Percentiles rank a stretch among this genome's conserved stretches.
phyloP scores from a whole-genome alignment of 2,888 invertebrate species.

The Mamestra brassicae region DNA sequence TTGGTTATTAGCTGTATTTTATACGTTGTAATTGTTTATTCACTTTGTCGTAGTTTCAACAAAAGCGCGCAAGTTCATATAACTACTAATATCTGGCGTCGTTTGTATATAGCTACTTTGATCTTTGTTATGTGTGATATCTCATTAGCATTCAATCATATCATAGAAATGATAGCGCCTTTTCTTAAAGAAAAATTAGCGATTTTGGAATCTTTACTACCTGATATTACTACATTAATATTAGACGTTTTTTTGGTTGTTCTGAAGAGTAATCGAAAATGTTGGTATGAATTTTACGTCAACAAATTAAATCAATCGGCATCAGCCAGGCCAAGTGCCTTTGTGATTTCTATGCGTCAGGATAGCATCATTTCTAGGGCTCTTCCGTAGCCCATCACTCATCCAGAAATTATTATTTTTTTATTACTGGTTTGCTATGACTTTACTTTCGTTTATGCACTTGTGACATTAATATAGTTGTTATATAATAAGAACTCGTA shows the following conservation, averaged over 20 bases:
- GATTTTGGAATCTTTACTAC: background rate
- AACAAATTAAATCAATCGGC: background rate
- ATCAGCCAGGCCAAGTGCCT: background rate
- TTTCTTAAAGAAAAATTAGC: background rate
- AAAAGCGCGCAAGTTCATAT: background rate
- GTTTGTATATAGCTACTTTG: slow-evolving; percentile 1
- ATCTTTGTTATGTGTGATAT: background rate
- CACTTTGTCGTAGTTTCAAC: background rate
- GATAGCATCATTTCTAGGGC: background rate
- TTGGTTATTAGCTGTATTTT: background rate
- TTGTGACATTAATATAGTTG: no score
- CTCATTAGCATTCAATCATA: background rate
- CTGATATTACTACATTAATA: background rate
- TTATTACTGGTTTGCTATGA: background rate
- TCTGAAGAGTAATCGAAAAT: slow-evolving; percentile 3
- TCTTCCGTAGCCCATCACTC: background rate
- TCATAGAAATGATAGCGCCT: background rate
- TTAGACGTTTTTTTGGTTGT: background rate
- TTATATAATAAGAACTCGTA: no score
- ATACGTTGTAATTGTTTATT: background rate
- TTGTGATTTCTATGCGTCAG: background rate
- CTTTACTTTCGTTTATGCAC: background rate
- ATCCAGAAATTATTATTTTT: background rate
- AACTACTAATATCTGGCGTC: background rate
- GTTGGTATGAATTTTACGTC: background rate